Evolutionary conservation across 2,888 invertebrate species (phyloP).

Genomic region (Periphyllus acericola): DNA sequence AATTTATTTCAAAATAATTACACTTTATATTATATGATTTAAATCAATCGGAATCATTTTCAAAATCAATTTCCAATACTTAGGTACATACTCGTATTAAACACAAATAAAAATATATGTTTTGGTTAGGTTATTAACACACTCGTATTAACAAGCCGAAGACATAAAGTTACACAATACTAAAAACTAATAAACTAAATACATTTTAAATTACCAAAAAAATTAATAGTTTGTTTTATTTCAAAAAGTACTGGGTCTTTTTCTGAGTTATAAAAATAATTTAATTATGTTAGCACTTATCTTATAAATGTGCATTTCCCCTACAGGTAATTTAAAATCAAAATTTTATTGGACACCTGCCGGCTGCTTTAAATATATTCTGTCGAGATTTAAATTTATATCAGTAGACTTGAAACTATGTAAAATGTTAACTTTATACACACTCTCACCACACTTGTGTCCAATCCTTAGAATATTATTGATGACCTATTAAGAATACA

Average conservation of each 20-base stretch:
- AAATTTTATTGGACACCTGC: constrained; percentile 27
- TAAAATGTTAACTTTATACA: not conserved
- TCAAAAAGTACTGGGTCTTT: not conserved
- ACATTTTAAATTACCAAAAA: not conserved
- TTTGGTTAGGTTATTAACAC: no score
- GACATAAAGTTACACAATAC: not conserved
- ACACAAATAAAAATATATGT: no score
- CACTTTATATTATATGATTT: no score
- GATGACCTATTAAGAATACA: not conserved
- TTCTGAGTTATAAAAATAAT: constrained; percentile 29
- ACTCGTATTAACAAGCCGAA: not conserved
- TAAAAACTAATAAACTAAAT: not conserved
- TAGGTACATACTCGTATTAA: no score
- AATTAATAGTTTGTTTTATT: constrained; percentile 46
- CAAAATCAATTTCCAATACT: no score
- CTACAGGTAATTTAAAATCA: constrained; percentile 7
- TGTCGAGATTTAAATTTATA: not conserved
- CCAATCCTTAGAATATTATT: not conserved
- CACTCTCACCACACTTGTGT: not conserved
- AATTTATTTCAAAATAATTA: no score
- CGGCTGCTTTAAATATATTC: not conserved
- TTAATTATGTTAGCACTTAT: constrained; percentile 5
- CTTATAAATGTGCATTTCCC: not conserved
- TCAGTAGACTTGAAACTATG: not conserved
- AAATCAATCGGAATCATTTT: no score